These are phyloP conservation scores for Prunella strophiata DNA, from an alignment of 2,797 vertebrate genomes.

Conservation along the genomic window DNA sequence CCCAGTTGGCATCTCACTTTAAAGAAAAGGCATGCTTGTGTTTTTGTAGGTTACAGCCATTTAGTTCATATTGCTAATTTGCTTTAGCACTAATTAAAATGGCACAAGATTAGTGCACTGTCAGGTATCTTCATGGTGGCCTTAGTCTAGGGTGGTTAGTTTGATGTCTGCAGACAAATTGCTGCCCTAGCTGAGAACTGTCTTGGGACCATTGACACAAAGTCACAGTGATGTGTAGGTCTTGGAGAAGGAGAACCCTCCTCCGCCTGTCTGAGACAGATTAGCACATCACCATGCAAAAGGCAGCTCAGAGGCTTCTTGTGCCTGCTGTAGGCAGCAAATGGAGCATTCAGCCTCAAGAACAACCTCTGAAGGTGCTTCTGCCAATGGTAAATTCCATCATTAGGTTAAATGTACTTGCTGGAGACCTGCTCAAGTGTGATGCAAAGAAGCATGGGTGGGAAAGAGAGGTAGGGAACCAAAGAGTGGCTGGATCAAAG, in stretches of 20 bases:
- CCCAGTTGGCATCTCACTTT: not conserved
- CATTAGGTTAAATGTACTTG: not conserved
- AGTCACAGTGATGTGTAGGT: not conserved
- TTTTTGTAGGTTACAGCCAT: not conserved
- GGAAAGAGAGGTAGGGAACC: conserved; percentile 11
- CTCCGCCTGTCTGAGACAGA: not conserved
- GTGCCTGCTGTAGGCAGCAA: not conserved
- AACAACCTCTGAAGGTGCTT: not conserved
- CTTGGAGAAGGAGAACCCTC: not conserved
- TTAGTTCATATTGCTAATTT: not conserved
- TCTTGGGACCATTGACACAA: not conserved
- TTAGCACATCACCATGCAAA: not conserved
- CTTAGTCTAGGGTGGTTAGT: not conserved
- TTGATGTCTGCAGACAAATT: not conserved
- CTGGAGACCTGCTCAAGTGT: not conserved
- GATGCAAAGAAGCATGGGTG: conserved; percentile 6
- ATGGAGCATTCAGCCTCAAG: not conserved
- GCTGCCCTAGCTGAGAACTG: not conserved
- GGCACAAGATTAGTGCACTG: not conserved
- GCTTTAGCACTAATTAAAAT: not conserved
- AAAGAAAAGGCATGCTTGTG: not conserved
- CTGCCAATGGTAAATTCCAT: not conserved
- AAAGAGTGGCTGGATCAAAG: conserved; percentile 16
- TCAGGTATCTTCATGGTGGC: not conserved
- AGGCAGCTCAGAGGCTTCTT: not conserved